phyloP scores from a whole-genome alignment of 2,797 vertebrate species.

The Discoglossus pictus region DNA sequence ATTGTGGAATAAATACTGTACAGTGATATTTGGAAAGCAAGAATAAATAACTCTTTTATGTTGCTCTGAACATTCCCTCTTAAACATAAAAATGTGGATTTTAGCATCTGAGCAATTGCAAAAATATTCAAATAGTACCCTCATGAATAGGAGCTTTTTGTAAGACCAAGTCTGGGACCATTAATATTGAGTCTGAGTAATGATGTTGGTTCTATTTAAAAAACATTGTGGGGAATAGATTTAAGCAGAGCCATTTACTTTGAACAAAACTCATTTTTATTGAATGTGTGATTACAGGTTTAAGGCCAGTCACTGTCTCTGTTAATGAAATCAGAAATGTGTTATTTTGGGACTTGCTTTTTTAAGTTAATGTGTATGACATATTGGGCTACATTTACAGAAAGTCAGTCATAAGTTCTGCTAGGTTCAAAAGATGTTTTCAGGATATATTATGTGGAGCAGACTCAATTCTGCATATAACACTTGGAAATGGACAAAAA shows the following conservation, averaged over 20 bases:
- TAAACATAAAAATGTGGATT: slow-evolving; percentile 9
- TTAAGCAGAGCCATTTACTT: background rate
- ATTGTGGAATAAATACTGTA: slow-evolving; percentile 12
- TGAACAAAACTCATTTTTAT: slow-evolving; percentile 1
- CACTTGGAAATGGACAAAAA: too few species aligned
- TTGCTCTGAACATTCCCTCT: slow-evolving; percentile 11
- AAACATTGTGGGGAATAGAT: slow-evolving; percentile 19
- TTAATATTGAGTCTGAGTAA: slow-evolving; percentile 7
- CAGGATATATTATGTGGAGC: too few species aligned
- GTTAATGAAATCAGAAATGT: too few species aligned
- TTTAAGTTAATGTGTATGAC: too few species aligned
- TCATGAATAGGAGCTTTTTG: slow-evolving; percentile 28
- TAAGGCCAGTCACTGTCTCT: background rate
- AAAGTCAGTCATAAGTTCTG: too few species aligned
- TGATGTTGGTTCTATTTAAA: slow-evolving; percentile 16
- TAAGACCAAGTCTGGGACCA: slow-evolving; percentile 1
- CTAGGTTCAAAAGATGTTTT: too few species aligned
- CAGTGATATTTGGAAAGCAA: slow-evolving; percentile 5
- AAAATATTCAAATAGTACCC: slow-evolving; percentile 1
- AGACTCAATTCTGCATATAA: too few species aligned
- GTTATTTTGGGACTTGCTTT: too few species aligned
- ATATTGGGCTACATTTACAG: too few species aligned
- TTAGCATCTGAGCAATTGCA: slow-evolving; percentile 17
- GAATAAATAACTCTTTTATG: slow-evolving; percentile 20
- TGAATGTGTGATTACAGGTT: background rate